Evolutionary conservation across 2,797 vertebrate genomes (phyloP).

Genomic region (Semotilus atromaculatus): DNA sequence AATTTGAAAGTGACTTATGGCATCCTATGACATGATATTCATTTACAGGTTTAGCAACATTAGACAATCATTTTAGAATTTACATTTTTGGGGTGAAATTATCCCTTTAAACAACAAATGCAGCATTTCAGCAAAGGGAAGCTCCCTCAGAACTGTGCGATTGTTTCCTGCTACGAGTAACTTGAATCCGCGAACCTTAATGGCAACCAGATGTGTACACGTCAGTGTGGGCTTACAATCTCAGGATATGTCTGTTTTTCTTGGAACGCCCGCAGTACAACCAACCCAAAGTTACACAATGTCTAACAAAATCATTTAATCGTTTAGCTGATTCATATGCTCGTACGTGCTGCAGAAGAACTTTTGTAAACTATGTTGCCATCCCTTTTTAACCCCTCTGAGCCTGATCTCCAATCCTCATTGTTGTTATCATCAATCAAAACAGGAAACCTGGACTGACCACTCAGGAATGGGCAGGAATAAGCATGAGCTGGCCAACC

Average conservation of each 20-base stretch:
- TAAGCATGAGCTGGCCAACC: not conserved
- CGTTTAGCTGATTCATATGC: not conserved
- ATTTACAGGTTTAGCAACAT: not conserved
- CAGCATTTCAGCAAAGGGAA: conserved; percentile 29
- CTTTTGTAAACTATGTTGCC: not conserved
- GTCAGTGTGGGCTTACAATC: conserved; percentile 59
- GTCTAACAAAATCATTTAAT: not conserved
- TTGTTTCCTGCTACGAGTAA: conserved; percentile 54
- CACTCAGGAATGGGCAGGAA: conserved; percentile 5
- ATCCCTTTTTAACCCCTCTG: not conserved
- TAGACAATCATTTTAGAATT: not conserved
- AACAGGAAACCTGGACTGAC: not conserved
- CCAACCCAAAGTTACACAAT: conserved; percentile 60
- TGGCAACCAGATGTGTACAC: conserved; percentile 77
- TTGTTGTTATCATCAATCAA: conserved; percentile 17
- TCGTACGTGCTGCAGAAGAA: not conserved
- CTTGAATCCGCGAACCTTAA: conserved; percentile 61
- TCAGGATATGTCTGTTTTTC: conserved; percentile 68
- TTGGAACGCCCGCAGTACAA: conserved; percentile 64
- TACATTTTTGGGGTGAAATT: not conserved
- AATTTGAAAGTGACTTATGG: too few species aligned
- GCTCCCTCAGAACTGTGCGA: conserved; percentile 31
- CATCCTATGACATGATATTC: too few species aligned
- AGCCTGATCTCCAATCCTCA: not conserved
- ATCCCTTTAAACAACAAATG: conserved; percentile 2